Evolutionary conservation across 2,888 invertebrate genomes (phyloP).

Genomic region (Polydrusus tereticollis): DNA sequence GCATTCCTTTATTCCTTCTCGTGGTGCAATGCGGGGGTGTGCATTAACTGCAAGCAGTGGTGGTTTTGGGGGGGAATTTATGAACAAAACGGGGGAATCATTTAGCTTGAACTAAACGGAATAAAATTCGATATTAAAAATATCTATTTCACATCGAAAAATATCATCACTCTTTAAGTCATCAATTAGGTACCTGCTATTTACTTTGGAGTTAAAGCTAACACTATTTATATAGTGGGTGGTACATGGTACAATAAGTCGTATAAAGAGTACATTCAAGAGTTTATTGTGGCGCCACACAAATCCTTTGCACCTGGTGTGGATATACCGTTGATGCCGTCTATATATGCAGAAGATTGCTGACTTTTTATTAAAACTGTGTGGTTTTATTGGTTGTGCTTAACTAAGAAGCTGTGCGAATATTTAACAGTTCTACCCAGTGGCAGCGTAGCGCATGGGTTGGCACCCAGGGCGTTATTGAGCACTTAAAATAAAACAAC

Average conservation of each 20-base stretch:
- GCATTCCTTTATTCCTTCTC: not conserved
- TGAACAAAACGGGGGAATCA: no score
- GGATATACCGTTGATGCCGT: no score
- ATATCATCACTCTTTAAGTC: not conserved
- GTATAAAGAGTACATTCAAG: slow-evolving; percentile 5
- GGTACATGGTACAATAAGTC: not conserved
- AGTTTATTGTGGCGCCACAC: slow-evolving; percentile 12
- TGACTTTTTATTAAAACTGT: not conserved
- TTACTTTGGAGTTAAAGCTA: slow-evolving; percentile 4
- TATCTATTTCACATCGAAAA: no score
- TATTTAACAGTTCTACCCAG: no score
- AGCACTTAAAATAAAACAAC: no score
- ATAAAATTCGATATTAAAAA: no score
- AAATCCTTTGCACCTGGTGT: slow-evolving; percentile 27
- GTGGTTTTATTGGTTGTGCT: not conserved
- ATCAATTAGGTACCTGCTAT: not conserved
- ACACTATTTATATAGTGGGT: slow-evolving; percentile 18
- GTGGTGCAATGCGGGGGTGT: slow-evolving; percentile 68
- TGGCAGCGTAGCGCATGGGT: no score
- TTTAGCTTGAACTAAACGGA: no score
- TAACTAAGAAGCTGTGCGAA: no score
- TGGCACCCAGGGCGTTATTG: no score
- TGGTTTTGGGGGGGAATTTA: not conserved
- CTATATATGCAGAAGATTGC: no score
- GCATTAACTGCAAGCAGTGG: slow-evolving; percentile 53